phyloP scores from a whole-genome alignment of 2,113 vertebrate species.

The Bos javanicus region DNA sequence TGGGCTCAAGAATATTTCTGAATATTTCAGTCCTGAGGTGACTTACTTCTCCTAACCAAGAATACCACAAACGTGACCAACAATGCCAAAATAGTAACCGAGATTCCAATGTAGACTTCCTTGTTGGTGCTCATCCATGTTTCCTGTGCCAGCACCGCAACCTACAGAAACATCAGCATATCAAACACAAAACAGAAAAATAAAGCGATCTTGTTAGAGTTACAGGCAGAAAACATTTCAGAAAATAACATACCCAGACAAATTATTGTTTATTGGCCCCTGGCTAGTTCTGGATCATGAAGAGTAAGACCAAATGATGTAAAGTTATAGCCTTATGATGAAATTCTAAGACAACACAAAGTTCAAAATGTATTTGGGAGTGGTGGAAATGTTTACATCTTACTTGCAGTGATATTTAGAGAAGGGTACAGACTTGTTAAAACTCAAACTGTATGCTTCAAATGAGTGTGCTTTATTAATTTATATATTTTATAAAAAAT shows the following conservation, averaged over 20 bases:
- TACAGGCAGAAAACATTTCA: background rate
- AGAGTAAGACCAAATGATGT: background rate
- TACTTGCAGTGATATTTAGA: background rate
- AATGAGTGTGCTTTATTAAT: background rate
- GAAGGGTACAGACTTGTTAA: background rate
- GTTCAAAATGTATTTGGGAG: background rate
- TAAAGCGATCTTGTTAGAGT: background rate
- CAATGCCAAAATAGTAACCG: background rate
- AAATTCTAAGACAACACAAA: background rate
- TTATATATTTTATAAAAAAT: background rate
- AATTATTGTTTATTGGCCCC: background rate
- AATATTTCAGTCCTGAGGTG: background rate
- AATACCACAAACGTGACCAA: constrained; percentile 49
- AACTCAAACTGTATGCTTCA: background rate
- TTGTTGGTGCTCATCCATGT: rapidly evolving
- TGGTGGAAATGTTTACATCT: background rate
- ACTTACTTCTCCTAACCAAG: constrained; percentile 68
- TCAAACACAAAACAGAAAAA: background rate
- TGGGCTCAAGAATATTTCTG: background rate
- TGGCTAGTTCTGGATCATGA: background rate
- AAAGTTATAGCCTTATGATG: background rate
- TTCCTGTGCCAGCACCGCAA: rapidly evolving
- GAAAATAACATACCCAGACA: background rate
- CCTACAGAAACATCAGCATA: constrained; percentile 49
- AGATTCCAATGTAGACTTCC: constrained; percentile 12